Conservation (phyloP, 1,140 invertebrate species). For the Drosophila orosa region DNA sequence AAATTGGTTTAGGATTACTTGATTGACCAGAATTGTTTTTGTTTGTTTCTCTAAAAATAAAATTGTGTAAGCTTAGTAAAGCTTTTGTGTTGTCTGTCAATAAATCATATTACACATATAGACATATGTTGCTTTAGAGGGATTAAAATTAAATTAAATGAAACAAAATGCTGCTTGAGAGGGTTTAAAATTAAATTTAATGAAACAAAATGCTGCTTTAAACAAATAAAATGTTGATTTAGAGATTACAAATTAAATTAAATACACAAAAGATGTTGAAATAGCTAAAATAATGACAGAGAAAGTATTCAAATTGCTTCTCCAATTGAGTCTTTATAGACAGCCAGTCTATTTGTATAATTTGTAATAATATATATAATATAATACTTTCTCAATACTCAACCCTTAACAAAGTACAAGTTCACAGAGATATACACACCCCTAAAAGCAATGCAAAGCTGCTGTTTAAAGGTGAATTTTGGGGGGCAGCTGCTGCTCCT, state of each 20-base stretch:
- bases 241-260: too few species aligned
- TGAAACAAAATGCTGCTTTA: too few species aligned
- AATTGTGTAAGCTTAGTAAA: background rate
- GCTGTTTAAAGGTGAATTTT: slow-evolving; percentile 1
- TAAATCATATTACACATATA: slow-evolving; percentile 4
- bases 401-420: background rate
- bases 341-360: too few species aligned
- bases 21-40: slow-evolving; percentile 3
- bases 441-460: background rate
- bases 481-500: background rate
- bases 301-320: too few species aligned
- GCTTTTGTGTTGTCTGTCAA: background rate
- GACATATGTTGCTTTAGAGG: background rate
- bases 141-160: background rate
- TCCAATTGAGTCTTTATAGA: too few species aligned
- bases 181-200: too few species aligned
- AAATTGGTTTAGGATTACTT: slow-evolving; percentile 21
- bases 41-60: slow-evolving; percentile 5
- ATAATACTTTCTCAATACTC: too few species aligned
- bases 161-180: too few species aligned
- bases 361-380: background rate
- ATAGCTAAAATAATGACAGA: too few species aligned
- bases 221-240: too few species aligned
- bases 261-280: too few species aligned
- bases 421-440: background rate